A percentile compares a stretch with the other conserved stretches of the same genome.
These are phyloP conservation scores for Mastigias papua DNA, from an alignment of 30 jellyfish, hydroid and myxozoan genomes.

Conservation along the genomic window DNA sequence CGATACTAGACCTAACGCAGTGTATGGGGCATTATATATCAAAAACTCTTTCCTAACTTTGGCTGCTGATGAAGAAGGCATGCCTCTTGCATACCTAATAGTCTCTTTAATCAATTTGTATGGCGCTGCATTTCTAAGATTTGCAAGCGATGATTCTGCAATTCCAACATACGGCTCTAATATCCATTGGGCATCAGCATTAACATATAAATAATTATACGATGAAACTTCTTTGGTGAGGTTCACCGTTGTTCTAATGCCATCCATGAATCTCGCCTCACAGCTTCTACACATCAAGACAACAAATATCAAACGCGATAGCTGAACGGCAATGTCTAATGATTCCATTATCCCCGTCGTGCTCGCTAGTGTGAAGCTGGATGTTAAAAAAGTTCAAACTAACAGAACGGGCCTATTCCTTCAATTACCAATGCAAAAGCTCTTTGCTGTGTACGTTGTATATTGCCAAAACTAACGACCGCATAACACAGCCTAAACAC, in stretches of 20 bases:
- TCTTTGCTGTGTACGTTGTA: too few relatives aligned
- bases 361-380: too few relatives aligned
- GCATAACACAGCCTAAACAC: too few relatives aligned
- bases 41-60: slow-evolving; percentile 10
- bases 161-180: slow-evolving; percentile 37
- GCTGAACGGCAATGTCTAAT: background rate
- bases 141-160: slow-evolving; percentile 31
- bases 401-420: too few relatives aligned
- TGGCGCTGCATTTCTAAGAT: slow-evolving; percentile 27
- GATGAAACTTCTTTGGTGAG: slow-evolving; percentile 6
- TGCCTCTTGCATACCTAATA: slow-evolving; percentile 19
- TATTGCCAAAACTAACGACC: too few relatives aligned
- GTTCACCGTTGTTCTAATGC: slow-evolving; percentile 1
- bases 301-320: background rate
- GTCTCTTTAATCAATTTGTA: slow-evolving; percentile 15
- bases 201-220: slow-evolving; percentile 1
- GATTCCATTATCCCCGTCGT: background rate
- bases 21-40: slow-evolving; percentile 41
- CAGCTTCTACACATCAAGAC: background rate
- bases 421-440: too few relatives aligned
- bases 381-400: too few relatives aligned
- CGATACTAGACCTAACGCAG: slow-evolving; percentile 8
- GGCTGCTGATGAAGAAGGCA: background rate
- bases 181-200: slow-evolving; percentile 32
- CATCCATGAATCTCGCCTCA: background rate